Evolutionary conservation across 2,888 invertebrate species (phyloP), one percentile per base, ranked within the genome.

Genomic region (Tubiluchus corallicola): DNA sequence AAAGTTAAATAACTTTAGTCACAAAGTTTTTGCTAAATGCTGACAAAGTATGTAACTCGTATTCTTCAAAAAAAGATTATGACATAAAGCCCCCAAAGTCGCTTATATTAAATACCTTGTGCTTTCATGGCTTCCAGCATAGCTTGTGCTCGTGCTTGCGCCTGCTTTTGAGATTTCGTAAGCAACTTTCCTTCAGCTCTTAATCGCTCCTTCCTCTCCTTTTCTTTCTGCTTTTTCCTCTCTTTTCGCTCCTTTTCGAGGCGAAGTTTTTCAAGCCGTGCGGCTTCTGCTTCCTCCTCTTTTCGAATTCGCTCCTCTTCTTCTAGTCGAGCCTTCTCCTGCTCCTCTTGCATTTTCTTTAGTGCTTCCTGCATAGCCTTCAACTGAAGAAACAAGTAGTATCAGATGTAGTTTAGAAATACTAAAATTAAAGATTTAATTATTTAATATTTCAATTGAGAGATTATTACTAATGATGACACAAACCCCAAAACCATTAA

Each of bases 131-230:
- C 79, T 43, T 88, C 85, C 48, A 94, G 67, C 72, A 88, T 74
- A 46, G 82, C 83, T 62, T 84, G 82, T 4, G 87, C 85, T 52
- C 88, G 72, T 0, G 82, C 81, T 29, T 29, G 9, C 29, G 29
- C 29, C 43, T 53, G 53, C 49, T 80, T 75, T 54, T 87, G 87
- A 51, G 82, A 82, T 61, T 85, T 90, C 2, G 90, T 90, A 47
- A 94, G 66, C 21, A 88, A 70, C 66, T 88, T 94, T 2, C 96
- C 96, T 67, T 94, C 94, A n/a, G 83, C 84, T 64, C 94, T 94
- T 53, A 88, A 70, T 58, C 85, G 73, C 57, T 87, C 87, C 64
- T 84, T 87, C 42, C 82, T 74, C 59, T 90, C 90, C 58, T 85
- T 87, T 66, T 90, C 85, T 59, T 84, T 84, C 57, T 80, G 79